phyloP scores from a whole-genome alignment of 2,888 invertebrate species.

The Hybos culiciformis region DNA sequence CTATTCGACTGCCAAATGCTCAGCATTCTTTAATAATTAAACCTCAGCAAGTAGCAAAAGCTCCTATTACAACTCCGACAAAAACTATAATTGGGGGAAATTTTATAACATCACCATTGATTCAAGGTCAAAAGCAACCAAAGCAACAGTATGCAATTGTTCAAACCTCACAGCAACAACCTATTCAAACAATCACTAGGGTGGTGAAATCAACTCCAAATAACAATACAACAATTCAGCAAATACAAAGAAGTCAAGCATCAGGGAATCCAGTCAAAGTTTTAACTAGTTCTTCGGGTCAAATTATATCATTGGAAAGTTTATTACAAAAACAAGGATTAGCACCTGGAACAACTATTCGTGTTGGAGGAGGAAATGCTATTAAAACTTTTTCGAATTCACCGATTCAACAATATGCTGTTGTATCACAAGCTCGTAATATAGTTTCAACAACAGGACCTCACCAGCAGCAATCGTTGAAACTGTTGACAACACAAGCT shows the following conservation, averaged over 20 bases:
- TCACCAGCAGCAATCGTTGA: slow-evolving; percentile 22
- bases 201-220: slow-evolving; percentile 17
- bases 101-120: slow-evolving; percentile 6
- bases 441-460: slow-evolving; percentile 29
- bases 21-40: slow-evolving; percentile 15
- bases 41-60: slow-evolving; percentile 10
- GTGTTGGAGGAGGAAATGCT: slow-evolving; percentile 35
- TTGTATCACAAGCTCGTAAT: slow-evolving; percentile 38
- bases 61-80: not conserved
- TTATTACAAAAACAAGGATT: slow-evolving; percentile 25
- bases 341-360: slow-evolving; percentile 32
- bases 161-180: slow-evolving; percentile 13
- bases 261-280: slow-evolving; percentile 45
- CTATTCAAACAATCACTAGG: slow-evolving; percentile 18
- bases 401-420: slow-evolving; percentile 37
- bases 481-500: slow-evolving; percentile 23
- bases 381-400: slow-evolving; percentile 29
- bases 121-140: slow-evolving; percentile 7
- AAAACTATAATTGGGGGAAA: slow-evolving; percentile 8
- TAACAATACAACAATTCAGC: too few relatives aligned
- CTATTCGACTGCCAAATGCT: slow-evolving; percentile 26
- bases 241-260: slow-evolving; percentile 12
- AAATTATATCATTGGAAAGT: slow-evolving; percentile 32
- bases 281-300: slow-evolving; percentile 48
- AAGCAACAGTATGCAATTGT: slow-evolving; percentile 13